phyloP scores from a whole-genome alignment of 1,140 invertebrate genomes.

The Orchestia grillus region DNA sequence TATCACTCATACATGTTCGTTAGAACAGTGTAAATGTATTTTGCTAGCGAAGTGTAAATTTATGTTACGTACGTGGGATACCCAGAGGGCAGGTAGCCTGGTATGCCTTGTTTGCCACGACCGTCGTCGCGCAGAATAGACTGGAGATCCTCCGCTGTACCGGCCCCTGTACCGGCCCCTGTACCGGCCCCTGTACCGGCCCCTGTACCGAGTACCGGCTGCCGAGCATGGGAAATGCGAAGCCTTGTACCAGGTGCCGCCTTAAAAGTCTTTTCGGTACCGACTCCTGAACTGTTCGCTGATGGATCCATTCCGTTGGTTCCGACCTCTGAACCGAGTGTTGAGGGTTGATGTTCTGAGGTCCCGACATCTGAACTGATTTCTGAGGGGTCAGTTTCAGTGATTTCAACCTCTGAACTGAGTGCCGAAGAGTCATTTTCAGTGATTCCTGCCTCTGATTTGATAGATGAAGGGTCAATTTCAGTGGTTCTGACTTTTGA shows the following conservation, averaged over 20 bases:
- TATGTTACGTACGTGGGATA: not conserved
- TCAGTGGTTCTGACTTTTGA: not conserved
- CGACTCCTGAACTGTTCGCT: not conserved
- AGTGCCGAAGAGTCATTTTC: not conserved
- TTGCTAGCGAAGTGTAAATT: not conserved
- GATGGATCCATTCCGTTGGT: not conserved
- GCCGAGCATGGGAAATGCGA: not conserved
- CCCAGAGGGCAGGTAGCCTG: not conserved
- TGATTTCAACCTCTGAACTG: not conserved
- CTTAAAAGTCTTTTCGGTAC: not conserved
- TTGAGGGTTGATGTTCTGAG: not conserved
- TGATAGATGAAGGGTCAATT: not conserved
- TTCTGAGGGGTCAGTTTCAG: not conserved
- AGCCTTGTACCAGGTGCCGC: not conserved
- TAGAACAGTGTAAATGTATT: no score
- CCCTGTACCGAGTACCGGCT: not conserved
- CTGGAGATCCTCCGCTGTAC: not conserved
- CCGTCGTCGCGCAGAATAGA: not conserved
- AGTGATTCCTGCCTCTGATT: not conserved
- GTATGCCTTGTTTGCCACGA: not conserved
- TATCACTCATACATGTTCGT: no score
- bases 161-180: not conserved
- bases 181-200: not conserved
- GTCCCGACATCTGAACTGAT: not conserved
- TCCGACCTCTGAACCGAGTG: not conserved